Evolutionary conservation across 2,888 invertebrate genomes (phyloP).

Genomic region (Mythimna pallens): DNA sequence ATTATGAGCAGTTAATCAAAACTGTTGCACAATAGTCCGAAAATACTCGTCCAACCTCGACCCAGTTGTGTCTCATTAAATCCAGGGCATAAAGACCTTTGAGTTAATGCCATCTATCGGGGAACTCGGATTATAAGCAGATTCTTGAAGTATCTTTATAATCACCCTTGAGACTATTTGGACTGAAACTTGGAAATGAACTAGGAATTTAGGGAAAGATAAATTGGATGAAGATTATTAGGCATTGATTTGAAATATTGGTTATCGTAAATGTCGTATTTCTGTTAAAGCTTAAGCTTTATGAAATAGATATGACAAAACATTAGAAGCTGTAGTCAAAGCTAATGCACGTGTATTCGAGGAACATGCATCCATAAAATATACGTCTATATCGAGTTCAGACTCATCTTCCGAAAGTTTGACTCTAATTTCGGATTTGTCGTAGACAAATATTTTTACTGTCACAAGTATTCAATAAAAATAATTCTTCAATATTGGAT

Average conservation of each 20-base stretch:
- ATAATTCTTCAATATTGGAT: too few species aligned
- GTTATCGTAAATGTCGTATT: neutral
- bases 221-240: neutral
- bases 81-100: slow-evolving; percentile 69
- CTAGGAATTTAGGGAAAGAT: slow-evolving; percentile 11
- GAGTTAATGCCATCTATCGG: slow-evolving; percentile 60
- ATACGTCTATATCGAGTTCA: too few species aligned
- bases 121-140: slow-evolving; percentile 14
- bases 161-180: slow-evolving; percentile 30
- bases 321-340: neutral
- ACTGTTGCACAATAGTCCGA: slow-evolving; percentile 82
- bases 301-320: slow-evolving; percentile 7
- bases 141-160: slow-evolving; percentile 18
- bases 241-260: slow-evolving; percentile 3
- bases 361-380: too few species aligned
- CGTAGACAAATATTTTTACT: neutral
- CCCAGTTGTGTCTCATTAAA: slow-evolving; percentile 76
- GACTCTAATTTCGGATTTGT: neutral
- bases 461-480: too few species aligned
- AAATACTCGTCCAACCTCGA: slow-evolving; percentile 83
- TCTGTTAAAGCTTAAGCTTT: neutral
- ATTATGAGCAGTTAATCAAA: slow-evolving; percentile 68
- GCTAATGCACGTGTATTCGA: neutral
- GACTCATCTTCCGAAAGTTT: neutral
- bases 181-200: slow-evolving; percentile 7